Base-by-base conservation (phyloP, 2,797 vertebrate species). In the Decapterus maruadsi region DNA sequence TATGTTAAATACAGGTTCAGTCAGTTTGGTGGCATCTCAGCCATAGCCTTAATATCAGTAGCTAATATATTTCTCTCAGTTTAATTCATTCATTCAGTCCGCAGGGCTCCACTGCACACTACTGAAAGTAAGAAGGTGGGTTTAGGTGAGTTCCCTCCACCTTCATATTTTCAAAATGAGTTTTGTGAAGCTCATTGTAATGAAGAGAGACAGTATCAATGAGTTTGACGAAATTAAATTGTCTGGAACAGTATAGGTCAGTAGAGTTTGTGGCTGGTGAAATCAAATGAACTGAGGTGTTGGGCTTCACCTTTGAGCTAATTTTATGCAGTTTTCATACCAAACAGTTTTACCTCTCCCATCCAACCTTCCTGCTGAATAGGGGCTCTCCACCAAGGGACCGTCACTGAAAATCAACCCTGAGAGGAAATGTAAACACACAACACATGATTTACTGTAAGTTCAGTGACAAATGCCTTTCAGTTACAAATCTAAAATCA, bases 331-430 rank as follows among this genome's bases (percentile, higher is more conserved):
- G 26, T 45, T 80, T 68, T 38, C 40, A 64, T 3, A 61, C 3
- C 29, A 45, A 66, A 66, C 16, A 29, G 4, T 20, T 38, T 61
- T 65, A 46, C 31, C 56, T 75, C 7, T 67, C 8, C 40, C 31
- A 48, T 40, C 38, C 66, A 65, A 42, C 54, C 67, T 38, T 7
- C 67, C n/a, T 57, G 60, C 56, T 71, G 78, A 63, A 68, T 22
- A 74, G 48, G 45, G 36, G 50, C 46, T 65, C 66, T 38, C 55
- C 45, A 13, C 16, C n/a, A 73, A 90, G 90, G 89, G 86, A 81
- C 72, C 61, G 68, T 92, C 83, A 68, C 57, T 73, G 82, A 92
- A 90, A 77, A 50, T 64, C 56, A 36, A 77, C 70, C 36, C 14
- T 16, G 36, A 58, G 45, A 50, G 17, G 16, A 62, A 51, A 68